Base-by-base conservation (phyloP, 1,140 invertebrate genomes). In the Arion vulgaris region DNA sequence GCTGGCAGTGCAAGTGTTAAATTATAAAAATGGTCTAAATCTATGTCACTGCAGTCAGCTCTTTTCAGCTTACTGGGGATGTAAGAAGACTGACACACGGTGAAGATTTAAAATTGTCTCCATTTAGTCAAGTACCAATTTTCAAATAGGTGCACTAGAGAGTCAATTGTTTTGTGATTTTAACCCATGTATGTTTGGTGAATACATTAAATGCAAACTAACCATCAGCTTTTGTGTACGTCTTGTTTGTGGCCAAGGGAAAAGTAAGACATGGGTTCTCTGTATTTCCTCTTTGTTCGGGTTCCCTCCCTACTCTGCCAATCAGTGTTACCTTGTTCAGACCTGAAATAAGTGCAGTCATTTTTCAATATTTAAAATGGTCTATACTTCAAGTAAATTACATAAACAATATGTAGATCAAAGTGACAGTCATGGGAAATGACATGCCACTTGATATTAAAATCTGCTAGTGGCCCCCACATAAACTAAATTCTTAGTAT, bases 241-340 rank as follows among this genome's bases (percentile, higher is more conserved):
- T 53, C 39, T 49, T 68, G 66, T 88, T 89, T 23, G 97, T 98
- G 7, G 97, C 97, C 71, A 98, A 85, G 17, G 97, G 97, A 93
- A 98, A 98, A 77, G 96, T 94, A 71, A 97, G 95, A 36, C 98
- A 96, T 19, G 97, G 97, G 92, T 96, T 96, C 78, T 96, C 94
- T 86, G 95, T 94, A 17, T 93, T 94, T 0, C 97, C 97, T 83
- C 96, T 94, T 87, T 95, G 94, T 90, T 97, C 96, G 36, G 97
- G 96, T 91, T 97, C 96, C 38, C 93, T 94, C 2, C 97, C 97
- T 72, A 96, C 95, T 90, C 97, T 94, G 38, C 97, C 97, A 28
- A 98, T 88, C 45, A 98, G 92, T 38, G 95, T 96, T 0, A 98
- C 96, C 92, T 95, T 95, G 93, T 98, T 98, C 23, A 98, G 92